These are phyloP conservation scores for Ornithorhynchus anatinus DNA, from an alignment of 2,113 vertebrate genomes.

Conservation along the genomic window DNA sequence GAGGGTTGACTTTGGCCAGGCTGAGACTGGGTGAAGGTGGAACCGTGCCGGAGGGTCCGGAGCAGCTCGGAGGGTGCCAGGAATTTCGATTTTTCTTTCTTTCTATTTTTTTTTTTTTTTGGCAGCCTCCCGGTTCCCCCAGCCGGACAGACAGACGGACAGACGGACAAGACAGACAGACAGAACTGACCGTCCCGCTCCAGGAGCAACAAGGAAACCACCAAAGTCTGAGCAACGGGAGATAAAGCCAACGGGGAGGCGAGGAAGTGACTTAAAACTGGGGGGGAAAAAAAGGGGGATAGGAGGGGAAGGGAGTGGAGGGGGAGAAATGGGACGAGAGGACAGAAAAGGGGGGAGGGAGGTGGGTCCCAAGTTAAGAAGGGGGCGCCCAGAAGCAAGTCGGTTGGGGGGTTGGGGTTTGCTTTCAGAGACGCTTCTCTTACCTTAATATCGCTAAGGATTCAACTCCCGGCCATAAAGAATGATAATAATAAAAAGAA, in stretches of 20 bases:
- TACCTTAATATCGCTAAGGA: constrained; percentile 55
- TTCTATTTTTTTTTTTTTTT: no score
- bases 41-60: constrained; percentile 27
- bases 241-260: background rate
- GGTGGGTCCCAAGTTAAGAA: background rate
- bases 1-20: constrained; percentile 36
- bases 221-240: constrained; percentile 2
- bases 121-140: constrained; percentile 37
- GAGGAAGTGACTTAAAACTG: no score
- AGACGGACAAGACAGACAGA: background rate
- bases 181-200: constrained; percentile 7
- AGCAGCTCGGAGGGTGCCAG: constrained; percentile 44
- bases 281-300: background rate
- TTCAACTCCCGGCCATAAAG: no score
- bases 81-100: constrained; percentile 34
- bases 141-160: background rate
- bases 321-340: background rate
- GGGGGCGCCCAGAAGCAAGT: constrained; percentile 17
- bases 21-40: constrained; percentile 37
- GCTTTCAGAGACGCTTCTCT: constrained; percentile 26
- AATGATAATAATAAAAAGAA: constrained; percentile 5
- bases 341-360: background rate
- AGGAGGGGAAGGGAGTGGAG: background rate
- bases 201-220: constrained; percentile 43
- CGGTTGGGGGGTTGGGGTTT: constrained; percentile 25